Percentiles rank a stretch among this genome's conserved stretches.
These are phyloP conservation scores for Pentalonia nigronervosa DNA, from an alignment of 1,140 invertebrate genomes.

Conservation along the genomic window DNA sequence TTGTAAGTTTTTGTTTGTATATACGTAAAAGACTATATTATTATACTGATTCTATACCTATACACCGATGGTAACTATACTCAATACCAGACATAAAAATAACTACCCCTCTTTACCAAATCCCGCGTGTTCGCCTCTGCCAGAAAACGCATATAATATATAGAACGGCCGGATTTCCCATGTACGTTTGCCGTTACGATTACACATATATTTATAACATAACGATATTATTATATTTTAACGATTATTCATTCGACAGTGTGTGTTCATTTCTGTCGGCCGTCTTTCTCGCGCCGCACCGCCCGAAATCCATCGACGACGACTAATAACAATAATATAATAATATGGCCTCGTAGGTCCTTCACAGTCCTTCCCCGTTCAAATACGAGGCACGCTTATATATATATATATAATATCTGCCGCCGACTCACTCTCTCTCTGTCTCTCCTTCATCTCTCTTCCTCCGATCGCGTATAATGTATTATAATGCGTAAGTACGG, in stretches of 20 bases:
- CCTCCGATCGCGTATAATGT: background rate
- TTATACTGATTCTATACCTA: background rate
- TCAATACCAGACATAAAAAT: background rate
- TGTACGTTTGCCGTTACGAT: background rate
- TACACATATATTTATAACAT: background rate
- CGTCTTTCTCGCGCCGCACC: background rate
- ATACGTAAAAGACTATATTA: background rate
- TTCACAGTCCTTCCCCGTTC: background rate
- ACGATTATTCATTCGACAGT: background rate
- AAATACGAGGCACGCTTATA: background rate
- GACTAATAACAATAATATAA: constrained; percentile 15
- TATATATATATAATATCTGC: background rate
- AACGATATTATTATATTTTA: constrained; percentile 2
- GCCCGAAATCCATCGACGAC: background rate
- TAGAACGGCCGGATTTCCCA: background rate
- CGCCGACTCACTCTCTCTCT: background rate
- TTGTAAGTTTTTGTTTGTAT: background rate
- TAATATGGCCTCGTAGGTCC: background rate
- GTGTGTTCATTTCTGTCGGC: background rate
- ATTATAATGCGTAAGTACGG: background rate
- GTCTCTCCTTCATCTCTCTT: too few species aligned
- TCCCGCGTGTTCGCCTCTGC: background rate
- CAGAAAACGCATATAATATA: background rate
- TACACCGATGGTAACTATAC: background rate
- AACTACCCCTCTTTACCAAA: background rate